phyloP scores from a whole-genome alignment of 2,113 vertebrate genomes.

The Glaucomys volans region DNA sequence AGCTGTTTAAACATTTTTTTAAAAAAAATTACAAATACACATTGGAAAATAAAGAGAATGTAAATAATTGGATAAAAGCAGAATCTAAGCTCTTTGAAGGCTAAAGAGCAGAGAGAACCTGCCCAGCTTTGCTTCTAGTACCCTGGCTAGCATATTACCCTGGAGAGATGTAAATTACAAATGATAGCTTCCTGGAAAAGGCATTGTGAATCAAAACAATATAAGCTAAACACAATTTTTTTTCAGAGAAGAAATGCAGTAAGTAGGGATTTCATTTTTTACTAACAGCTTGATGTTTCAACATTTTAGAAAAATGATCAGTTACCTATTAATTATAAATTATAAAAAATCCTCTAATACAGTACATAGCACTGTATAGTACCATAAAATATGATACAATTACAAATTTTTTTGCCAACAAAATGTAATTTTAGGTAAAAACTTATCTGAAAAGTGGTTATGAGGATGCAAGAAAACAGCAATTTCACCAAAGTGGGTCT shows the following conservation, averaged over 20 bases:
- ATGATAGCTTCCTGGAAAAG: background rate
- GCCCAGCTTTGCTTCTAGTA: background rate
- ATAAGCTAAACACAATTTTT: background rate
- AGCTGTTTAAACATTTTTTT: background rate
- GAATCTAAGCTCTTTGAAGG: background rate
- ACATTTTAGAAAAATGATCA: slow-evolving; percentile 25
- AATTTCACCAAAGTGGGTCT: background rate
- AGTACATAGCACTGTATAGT: background rate
- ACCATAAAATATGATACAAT: background rate
- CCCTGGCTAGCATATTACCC: background rate
- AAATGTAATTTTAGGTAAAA: background rate
- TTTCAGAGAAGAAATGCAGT: slow-evolving; percentile 2
- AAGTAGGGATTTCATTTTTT: background rate
- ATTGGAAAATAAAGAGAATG: slow-evolving; percentile 21
- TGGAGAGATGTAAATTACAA: background rate
- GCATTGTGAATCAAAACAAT: background rate
- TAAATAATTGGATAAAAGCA: background rate
- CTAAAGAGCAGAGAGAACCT: background rate
- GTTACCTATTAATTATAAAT: slow-evolving; percentile 29
- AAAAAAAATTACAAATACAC: background rate
- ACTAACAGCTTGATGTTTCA: background rate
- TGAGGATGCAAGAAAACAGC: background rate
- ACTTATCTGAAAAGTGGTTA: background rate
- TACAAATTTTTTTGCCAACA: background rate
- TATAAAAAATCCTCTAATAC: background rate